phyloP scores from a whole-genome alignment of 2,888 invertebrate species.

The Trisateles emortualis region DNA sequence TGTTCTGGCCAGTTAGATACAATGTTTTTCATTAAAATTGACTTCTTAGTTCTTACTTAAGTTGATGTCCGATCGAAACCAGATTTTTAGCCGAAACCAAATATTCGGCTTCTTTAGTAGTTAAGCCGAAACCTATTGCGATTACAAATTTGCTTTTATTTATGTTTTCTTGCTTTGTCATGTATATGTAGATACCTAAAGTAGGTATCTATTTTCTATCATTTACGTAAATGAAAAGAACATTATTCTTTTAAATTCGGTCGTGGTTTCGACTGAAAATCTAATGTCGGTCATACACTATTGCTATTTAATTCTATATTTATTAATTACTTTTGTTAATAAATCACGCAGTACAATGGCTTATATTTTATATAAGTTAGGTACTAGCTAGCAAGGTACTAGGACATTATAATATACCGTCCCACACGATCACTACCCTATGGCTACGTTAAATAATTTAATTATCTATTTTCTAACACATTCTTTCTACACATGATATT shows the following conservation, averaged over 20 bases:
- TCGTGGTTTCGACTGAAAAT: neutral
- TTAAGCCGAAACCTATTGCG: no score
- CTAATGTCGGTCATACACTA: neutral
- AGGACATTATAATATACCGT: neutral
- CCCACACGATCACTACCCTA: neutral
- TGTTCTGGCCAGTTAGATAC: no score
- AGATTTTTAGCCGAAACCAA: neutral
- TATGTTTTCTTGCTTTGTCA: no score
- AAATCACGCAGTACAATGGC: neutral
- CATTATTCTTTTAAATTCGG: no score
- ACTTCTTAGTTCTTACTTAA: neutral
- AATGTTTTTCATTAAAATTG: neutral
- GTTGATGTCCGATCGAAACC: neutral
- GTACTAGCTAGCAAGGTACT: neutral
- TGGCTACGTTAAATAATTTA: constrained; percentile 24
- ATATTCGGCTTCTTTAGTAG: no score
- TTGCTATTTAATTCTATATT: constrained; percentile 1
- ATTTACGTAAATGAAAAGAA: no score
- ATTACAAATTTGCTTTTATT: no score
- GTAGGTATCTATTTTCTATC: no score
- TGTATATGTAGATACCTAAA: no score
- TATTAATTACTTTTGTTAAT: neutral
- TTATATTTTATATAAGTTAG: no score
- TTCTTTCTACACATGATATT: neutral
- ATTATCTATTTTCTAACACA: constrained; percentile 5